Evolutionary conservation across 2,797 vertebrate genomes (phyloP), one percentile per base, ranked within the genome.

Genomic region (Acanthurus leucopareius): DNA sequence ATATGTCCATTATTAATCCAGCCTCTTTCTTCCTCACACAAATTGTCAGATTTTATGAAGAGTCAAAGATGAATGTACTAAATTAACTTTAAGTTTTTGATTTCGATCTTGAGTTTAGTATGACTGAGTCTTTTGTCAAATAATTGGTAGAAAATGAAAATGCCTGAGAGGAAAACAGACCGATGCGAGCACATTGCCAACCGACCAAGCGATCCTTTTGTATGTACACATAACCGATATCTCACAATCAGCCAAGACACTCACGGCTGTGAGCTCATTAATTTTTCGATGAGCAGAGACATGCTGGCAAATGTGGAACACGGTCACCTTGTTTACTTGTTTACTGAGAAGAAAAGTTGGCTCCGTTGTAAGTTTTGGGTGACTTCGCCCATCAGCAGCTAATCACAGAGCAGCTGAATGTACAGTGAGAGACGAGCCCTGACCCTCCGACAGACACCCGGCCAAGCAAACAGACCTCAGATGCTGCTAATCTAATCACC

Each of bases 321-420:
- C 80, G 83, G 88, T 91, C 90, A 93, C 91, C 91, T 93, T 93
- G 90, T 89, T 83, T 77, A 83, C 71, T 83, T 88, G 86, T 88
- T 90, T 90, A 84, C 83, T 1, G 38, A 79, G 75, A 62, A 53
- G 69, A 85, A 82, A 89, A 87, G 88, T 88, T 91, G 90, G 85
- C 87, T 61, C 19, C 0, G 25, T 14, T 44, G 59, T 58, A 67
- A 86, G 82, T 91, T 90, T 89, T 79, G 64, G 79, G 80, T 88
- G 86, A 91, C 89, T 90, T 87, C 73, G 51, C 81, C 87, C 83
- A 84, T 88, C 86, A 88, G 81, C 10, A 14, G 57, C 86, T 62
- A 88, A 89, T 91, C 86, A 83, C 79, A 69, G 61, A 86, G 84
- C 71, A 69, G 85, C 73, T 69, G 75, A 86, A 77, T 17, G 83